Base-by-base conservation (phyloP, 1,140 invertebrate genomes). In the Magallana gigas region DNA sequence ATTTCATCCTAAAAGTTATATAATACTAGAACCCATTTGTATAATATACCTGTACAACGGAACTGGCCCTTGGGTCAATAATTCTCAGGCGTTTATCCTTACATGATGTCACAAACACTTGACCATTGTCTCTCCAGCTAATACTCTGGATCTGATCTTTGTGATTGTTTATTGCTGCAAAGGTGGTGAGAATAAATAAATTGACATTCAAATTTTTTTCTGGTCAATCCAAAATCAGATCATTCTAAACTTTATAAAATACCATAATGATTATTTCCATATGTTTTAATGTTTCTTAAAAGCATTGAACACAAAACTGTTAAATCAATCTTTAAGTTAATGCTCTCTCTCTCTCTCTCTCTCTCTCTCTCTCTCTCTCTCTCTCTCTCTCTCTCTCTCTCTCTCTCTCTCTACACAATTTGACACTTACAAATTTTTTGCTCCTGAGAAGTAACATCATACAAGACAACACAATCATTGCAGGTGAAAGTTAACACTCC, bases 401-500 rank as follows among this genome's bases (percentile, higher is more conserved):
- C 7, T 12, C 18, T 16, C 14, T 11, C 12, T 14, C 9, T n/a
- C 12, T 8, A 48, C 16, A 23, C 12, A 18, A 48, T 76, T 2
- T 29, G 29, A 36, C 11, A 87, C 89, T 58, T 85, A 91, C 91
- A 82, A 83, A 56, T 87, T 57, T 88, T 89, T 83, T 91, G 88
- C 76, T 88, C 60, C 12, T 68, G 60, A 56, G 48, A 23, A 14
- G 97, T 96, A 87, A 98, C 96, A 94, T 99, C 98, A 96, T 97
- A 98, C 14, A 99, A 93, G n/a, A 97, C 97, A 48, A 98, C 94
- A 91, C 96, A 97, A 14, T 97, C 97, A 80, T 96, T 97, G 0
- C 97, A 97, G 16, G 97, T 96, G 11, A 97, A 97, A 90, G 98
- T 97, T 18, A 99, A 95, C 81, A 99, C 97, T 95, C 99, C 99